Evolutionary conservation across 2,113 vertebrate genomes (phyloP).

Genomic region (Zosterops pallidus): DNA sequence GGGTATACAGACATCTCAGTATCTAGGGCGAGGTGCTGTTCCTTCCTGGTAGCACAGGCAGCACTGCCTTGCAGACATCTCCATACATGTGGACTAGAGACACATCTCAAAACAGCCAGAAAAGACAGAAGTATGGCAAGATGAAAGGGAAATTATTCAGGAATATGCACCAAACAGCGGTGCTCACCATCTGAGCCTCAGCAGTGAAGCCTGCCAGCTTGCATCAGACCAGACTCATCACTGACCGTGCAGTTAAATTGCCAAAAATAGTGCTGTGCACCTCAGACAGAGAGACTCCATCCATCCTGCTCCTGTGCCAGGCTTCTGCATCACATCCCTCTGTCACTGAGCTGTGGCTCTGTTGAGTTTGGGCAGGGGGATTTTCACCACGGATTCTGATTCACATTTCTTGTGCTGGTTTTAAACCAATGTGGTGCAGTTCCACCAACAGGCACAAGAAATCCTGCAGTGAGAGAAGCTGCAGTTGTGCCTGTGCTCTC

Average conservation of each 20-base stretch:
- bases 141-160: neutral
- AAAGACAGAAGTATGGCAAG: neutral
- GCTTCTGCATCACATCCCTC: neutral
- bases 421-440: neutral
- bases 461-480: neutral
- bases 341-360: neutral
- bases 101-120: neutral
- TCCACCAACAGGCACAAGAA: neutral
- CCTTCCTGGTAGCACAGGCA: neutral
- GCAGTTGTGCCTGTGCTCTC: neutral
- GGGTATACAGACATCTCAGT: neutral
- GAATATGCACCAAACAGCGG: neutral
- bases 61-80: neutral
- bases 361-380: rapidly evolving
- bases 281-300: neutral
- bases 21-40: neutral
- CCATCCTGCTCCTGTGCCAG: neutral
- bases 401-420: neutral
- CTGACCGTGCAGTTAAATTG: neutral
- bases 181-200: neutral
- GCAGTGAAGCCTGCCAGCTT: neutral
- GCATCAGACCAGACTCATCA: neutral
- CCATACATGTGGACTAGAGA: neutral
- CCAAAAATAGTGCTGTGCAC: neutral
- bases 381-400: neutral